Evolutionary conservation across 1,140 invertebrate species (phyloP), one percentile per base, ranked within the genome.

Genomic region (Platyscapa corneri): DNA sequence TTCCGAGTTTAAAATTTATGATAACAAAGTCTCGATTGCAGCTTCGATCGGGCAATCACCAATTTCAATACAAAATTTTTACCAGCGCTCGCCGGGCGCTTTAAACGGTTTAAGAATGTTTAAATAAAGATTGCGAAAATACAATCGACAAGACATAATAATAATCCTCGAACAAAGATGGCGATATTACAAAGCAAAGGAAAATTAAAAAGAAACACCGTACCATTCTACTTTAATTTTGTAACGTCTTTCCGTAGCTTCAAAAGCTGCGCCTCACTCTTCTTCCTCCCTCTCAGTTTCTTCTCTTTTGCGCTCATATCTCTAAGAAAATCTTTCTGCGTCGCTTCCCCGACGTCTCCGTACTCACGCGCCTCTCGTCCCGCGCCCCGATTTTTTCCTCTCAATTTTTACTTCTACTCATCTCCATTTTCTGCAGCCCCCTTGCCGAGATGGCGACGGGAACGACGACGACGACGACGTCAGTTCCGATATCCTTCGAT

Each of bases 341-440:
- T 65, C 67, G 67, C n/a, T 60, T 53, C 46, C 8, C 6, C 81
- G 34, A 34, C 70, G 81, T 60, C 37, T 74, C 49, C 42, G n/a
- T 53, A 42, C 27, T 53, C 70, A 20, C n/a, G n/a, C 34, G 23
- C 67, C n/a, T n/a, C n/a, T n/a, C n/a, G n/a, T n/a, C n/a, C n/a
- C 72, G 3, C 34, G 18, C n/a, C 23, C 75, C 77, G 67, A 53
- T 79, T 81, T 81, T 60, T 75, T 37, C 39, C 78, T 80, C 74
- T 80, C 79, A 32, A 70, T 65, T 85, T 85, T 85, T 85, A 46
- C 72, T 80, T 64, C 83, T 49, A 81, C 76, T 72, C 84, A 70
- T 81, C 84, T 85, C 76, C 65, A 49, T 74, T 80, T 84, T 80
- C 46, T 37, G 34, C 42, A 30, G 20, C 53, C 75, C 53, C 46